Conservation (phyloP, 2,797 vertebrate genomes). For the Avahi laniger region DNA sequence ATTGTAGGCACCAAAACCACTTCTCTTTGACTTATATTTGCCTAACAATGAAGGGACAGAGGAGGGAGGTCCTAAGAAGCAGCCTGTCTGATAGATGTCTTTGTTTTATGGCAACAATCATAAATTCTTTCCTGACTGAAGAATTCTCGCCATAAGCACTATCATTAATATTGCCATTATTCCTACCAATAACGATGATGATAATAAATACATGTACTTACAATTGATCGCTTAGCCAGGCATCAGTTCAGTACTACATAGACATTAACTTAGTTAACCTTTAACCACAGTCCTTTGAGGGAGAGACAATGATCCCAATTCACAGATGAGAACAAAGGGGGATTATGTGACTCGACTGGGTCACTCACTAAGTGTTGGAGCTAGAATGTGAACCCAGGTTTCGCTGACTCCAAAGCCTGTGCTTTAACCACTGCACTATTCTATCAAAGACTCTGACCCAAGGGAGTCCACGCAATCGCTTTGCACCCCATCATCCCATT, state of each 20-base stretch:
- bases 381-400: background rate
- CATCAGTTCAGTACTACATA: background rate
- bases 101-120: background rate
- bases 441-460: background rate
- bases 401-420: background rate
- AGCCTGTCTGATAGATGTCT: background rate
- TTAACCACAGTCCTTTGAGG: background rate
- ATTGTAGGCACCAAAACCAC: background rate
- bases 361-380: background rate
- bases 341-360: background rate
- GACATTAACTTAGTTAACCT: background rate
- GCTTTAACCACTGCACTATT: background rate
- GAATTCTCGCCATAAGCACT: background rate
- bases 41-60: background rate
- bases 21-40: background rate
- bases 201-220: background rate
- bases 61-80: background rate
- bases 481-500: background rate
- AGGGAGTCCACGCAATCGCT: background rate
- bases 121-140: background rate
- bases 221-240: background rate
- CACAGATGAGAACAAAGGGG: background rate
- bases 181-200: background rate
- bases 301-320: background rate
- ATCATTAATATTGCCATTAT: background rate